Evolutionary conservation across 2,888 invertebrate genomes (phyloP), one percentile per base, ranked within the genome.

Genomic region (Coleophora flavipennella): DNA sequence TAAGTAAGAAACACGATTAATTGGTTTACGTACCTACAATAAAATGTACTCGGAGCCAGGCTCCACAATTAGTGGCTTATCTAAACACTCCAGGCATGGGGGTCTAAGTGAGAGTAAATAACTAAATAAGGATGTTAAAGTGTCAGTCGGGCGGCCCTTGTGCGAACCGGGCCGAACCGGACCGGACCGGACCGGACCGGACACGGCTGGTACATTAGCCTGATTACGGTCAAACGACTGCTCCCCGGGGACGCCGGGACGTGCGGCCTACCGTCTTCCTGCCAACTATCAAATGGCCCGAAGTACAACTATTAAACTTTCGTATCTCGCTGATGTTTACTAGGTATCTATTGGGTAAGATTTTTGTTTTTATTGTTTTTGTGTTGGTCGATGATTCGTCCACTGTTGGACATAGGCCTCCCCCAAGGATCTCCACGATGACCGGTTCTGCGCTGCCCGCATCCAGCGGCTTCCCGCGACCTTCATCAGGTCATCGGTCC

Each of bases 181-280:
- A 68, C 69, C n/a, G 28, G 28, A 65, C 65, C 70, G 62, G 64
- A 67, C 56, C 60, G 64, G 61, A 68, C 65, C 65, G 73, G 68
- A 68, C 69, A 68, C 72, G 75, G 76, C 71, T 68, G 67, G 68
- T 72, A 75, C 78, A 79, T 79, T 79, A 79, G 74, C 63, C 66
- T 79, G 79, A 79, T 79, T 79, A 79, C 79, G 77, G 77, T 76
- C 78, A 71, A 73, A 74, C 66, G 69, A 59, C 66, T 68, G 58
- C 61, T 67, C 69, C 61, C 59, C 45, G 44, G 62, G 67, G 73
- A 63, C 59, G 55, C 56, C n/a, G n/a, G n/a, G n/a, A n/a, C n/a
- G n/a, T 61, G 67, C 58, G 69, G 69, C 59, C 56, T 57, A 57
- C 59, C 57, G 57, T 57, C 57, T 62, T 59, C 59, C 32, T 39